phyloP scores from a whole-genome alignment of 2,113 vertebrate genomes.

The Pipra filicauda region DNA sequence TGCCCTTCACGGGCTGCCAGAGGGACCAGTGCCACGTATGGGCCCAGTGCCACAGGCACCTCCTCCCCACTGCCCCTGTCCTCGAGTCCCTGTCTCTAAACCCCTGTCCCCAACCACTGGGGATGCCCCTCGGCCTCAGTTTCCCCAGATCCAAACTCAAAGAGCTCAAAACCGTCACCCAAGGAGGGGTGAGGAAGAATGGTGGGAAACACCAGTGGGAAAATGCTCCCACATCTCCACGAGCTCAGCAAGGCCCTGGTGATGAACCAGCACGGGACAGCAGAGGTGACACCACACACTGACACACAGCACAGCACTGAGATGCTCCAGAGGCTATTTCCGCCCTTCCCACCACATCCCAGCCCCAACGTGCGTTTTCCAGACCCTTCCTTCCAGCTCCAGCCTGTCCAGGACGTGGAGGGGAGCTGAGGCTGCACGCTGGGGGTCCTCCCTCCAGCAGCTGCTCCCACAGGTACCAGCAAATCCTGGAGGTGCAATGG shows the following conservation, averaged over 20 bases:
- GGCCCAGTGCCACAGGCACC: fast-evolving
- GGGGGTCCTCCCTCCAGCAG: background rate
- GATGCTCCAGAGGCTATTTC: background rate
- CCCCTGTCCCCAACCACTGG: background rate
- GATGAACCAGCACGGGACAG: fast-evolving
- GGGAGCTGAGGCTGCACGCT: background rate
- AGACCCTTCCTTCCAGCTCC: background rate
- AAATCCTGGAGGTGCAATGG: fast-evolving
- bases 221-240: fast-evolving
- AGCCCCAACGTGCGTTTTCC: background rate
- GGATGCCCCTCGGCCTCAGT: background rate
- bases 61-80: background rate
- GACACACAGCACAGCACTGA: fast-evolving
- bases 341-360: background rate
- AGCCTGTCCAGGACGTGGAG: fast-evolving
- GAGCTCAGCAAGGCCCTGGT: fast-evolving
- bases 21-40: fast-evolving
- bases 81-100: fast-evolving
- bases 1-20: fast-evolving
- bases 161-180: background rate
- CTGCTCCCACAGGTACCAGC: fast-evolving
- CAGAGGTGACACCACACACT: background rate
- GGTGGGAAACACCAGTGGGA: fast-evolving
- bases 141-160: background rate
- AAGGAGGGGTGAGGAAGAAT: background rate